Evolutionary conservation across 2,888 invertebrate genomes (phyloP).

Genomic region (Noctua comes): DNA sequence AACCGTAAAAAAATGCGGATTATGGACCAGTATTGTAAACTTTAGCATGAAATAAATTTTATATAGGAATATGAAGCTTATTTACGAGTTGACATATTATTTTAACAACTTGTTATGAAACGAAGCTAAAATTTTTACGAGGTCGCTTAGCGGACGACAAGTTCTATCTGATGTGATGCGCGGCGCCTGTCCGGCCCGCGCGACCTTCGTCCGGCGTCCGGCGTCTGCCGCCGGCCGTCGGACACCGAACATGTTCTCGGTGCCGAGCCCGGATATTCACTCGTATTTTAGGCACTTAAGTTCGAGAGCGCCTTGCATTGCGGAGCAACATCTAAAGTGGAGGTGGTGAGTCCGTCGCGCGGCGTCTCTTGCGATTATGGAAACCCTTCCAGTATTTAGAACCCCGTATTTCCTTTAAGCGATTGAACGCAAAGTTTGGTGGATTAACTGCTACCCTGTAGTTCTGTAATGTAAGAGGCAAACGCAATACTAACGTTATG

Average conservation of each 20-base stretch:
- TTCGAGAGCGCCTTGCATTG: neutral
- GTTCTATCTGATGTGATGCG: slow-evolving; percentile 1
- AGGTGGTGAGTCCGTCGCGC: neutral
- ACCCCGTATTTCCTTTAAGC: neutral
- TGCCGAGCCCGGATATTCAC: neutral
- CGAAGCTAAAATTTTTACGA: slow-evolving; percentile 58
- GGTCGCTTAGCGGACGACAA: slow-evolving; percentile 39
- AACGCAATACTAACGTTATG: too few species aligned
- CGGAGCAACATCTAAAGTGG: neutral
- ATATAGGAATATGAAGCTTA: slow-evolving; percentile 50
- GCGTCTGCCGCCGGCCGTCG: neutral
- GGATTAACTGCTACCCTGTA: neutral
- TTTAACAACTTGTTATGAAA: slow-evolving; percentile 58
- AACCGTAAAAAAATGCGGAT: slow-evolving; percentile 5
- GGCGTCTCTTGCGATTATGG: neutral
- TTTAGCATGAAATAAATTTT: slow-evolving; percentile 49
- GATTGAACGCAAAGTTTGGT: neutral
- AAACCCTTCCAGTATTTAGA: neutral
- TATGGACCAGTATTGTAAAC: slow-evolving; percentile 24
- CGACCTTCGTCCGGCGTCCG: neutral
- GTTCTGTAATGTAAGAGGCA: neutral
- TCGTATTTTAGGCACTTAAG: slow-evolving; percentile 4
- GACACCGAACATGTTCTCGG: neutral
- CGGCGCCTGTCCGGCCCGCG: neutral
- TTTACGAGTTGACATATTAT: slow-evolving; percentile 62